Evolutionary conservation across 1,140 invertebrate species (phyloP), one percentile per base, ranked within the genome.

Genomic region (Heliconius nattereri): DNA sequence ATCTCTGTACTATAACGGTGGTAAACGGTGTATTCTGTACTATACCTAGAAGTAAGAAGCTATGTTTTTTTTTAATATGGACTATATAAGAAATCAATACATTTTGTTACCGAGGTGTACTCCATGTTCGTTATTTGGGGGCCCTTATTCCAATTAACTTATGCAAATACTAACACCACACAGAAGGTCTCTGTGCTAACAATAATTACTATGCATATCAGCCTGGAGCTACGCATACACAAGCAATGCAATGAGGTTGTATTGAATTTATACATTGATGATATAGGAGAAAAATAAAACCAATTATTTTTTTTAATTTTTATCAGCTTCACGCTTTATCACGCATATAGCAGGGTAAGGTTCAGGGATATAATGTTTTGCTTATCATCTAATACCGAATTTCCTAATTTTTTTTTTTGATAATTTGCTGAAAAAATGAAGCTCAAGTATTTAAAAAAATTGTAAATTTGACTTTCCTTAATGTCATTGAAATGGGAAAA

Each of bases 161-260:
- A 80, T 80, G 79, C 40, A 76, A 80, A 80, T 80, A 77, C 54
- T 29, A 80, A 70, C 75, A 77, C 57, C 71, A 73, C 71, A 80
- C 75, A 77, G 75, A 80, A 57, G 79, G 79, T 71, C n/a, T 54
- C 35, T 76, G 29, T 76, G 70, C 45, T 76, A 73, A 71, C 75
- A 77, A 73, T 80, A 54, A 80, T 80, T 76, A 52, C 23, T 80
- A 77, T 80, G 79, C 75, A 77, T 80, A 76, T 80, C 49, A 73
- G 40, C 70, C 75, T 60, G 49, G 23, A 8, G 54, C 23, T 80
- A 76, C 77, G 75, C 79, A 80, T 80, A 80, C 52, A 76, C 29
- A 80, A 76, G 57, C 32, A 79, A 26, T 79, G 66, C 49, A 32
- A 73, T 23, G n/a, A 60, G 3, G 23, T 60, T n/a, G 57, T 26